Base-by-base conservation (phyloP, 2,113 vertebrate species). In the Microtus oregoni region DNA sequence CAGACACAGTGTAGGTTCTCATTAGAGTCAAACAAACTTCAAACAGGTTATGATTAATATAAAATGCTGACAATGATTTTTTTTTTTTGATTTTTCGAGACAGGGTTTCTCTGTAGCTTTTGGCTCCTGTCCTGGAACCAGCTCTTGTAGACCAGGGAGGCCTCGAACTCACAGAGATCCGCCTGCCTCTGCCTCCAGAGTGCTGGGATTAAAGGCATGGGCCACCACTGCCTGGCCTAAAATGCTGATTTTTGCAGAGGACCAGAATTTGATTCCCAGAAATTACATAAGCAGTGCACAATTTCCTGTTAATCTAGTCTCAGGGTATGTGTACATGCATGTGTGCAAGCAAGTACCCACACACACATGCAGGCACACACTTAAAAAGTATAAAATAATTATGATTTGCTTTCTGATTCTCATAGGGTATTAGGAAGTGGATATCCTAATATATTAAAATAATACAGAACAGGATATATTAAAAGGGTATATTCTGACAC, bases 381-480 rank as follows among this genome's bases (percentile, higher is more conserved):
- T 81, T 83, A 83, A 44, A 63, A 44, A 19, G 4, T 44, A 61
- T 13, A 8, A 44, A 58, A 89, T 38, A 13, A 38, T 38, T 58
- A 38, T 61, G 11, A 58, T 82, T 58, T 30, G 8, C 2, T 86
- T 82, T 89, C 61, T 50, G 93, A 83, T 95, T 92, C 91, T 22
- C 19, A 65, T 90, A 89, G 35, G 52, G 44, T 83, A 91, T 1
- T 4, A 91, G 63, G 44, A 92, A 95, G 47, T 75, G 7, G 1
- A 82, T 92, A 35, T 67, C 19, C 47, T 85, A 92, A 92, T 44
- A 83, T 76, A 44, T 90, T 88, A 78, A 82, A 61, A 90, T 70
- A 95, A 20, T 72, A 50, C 20, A 91, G 9, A 92, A 47, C 11
- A 92, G 14, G 61, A 44, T 7, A 73, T 72, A 88, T 79, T 68